Evolutionary conservation across 2,113 vertebrate genomes (phyloP).

Genomic region (Ariopsis seemanni): DNA sequence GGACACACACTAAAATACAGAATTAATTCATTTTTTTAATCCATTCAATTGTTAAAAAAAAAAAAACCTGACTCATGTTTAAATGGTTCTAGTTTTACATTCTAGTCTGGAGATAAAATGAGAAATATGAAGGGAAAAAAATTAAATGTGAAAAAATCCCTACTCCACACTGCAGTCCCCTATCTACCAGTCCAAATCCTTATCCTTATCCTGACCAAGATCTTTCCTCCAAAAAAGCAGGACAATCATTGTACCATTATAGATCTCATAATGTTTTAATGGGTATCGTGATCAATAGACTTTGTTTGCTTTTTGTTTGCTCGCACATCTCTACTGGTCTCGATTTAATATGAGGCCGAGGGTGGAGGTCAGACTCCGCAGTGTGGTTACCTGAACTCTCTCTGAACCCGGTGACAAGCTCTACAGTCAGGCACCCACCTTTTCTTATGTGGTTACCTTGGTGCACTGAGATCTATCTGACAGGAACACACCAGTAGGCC

Average conservation of each 20-base stretch:
- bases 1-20: background rate
- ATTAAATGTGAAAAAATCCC: background rate
- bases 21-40: background rate
- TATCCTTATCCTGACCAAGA: background rate
- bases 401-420: slow-evolving; percentile 49
- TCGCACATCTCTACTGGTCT: slow-evolving; percentile 51
- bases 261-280: background rate
- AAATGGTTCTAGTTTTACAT: background rate
- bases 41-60: background rate
- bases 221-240: background rate
- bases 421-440: background rate
- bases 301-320: slow-evolving; percentile 44
- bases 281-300: background rate
- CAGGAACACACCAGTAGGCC: slow-evolving; percentile 14
- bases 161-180: background rate
- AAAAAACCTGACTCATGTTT: background rate
- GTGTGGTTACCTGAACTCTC: slow-evolving; percentile 53
- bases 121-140: background rate
- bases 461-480: slow-evolving; percentile 11
- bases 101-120: background rate
- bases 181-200: background rate
- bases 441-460: slow-evolving; percentile 10
- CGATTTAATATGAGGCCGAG: slow-evolving; percentile 47
- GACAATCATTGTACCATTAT: background rate
- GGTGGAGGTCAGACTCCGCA: slow-evolving; percentile 61